Percentiles rank a stretch among this genome's conserved stretches.
Evolutionary conservation across 2,113 vertebrate genomes (phyloP).

Genomic region (Morone saxatilis): DNA sequence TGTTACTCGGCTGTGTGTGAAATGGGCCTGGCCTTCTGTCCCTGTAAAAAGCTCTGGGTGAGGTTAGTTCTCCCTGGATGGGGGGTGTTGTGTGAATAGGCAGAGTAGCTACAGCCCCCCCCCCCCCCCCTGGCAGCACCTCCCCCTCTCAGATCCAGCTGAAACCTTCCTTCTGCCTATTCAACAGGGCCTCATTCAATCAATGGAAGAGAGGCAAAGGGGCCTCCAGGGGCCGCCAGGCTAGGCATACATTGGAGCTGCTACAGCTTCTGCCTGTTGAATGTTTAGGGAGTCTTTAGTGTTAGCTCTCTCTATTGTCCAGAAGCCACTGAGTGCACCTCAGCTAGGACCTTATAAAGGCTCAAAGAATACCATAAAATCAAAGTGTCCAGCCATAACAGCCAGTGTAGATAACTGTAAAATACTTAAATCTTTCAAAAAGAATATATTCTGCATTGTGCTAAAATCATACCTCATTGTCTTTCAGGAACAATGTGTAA

Average conservation of each 20-base stretch:
- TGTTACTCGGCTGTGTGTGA: slow-evolving; percentile 83
- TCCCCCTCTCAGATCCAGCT: slow-evolving; percentile 65
- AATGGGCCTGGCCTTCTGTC: slow-evolving; percentile 84
- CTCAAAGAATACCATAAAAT: slow-evolving; percentile 51
- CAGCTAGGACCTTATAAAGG: slow-evolving; percentile 43
- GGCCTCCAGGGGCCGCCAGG: slow-evolving; percentile 67
- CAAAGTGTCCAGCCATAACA: slow-evolving; percentile 38
- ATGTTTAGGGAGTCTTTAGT: slow-evolving; percentile 41
- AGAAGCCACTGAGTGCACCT: slow-evolving; percentile 48
- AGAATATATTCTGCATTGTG: not conserved
- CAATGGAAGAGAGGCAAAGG: slow-evolving; percentile 54
- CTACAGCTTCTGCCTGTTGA: slow-evolving; percentile 57
- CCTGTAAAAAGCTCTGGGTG: slow-evolving; percentile 74
- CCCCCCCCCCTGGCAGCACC: slow-evolving; percentile 52
- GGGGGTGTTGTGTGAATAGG: slow-evolving; percentile 66
- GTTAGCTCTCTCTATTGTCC: slow-evolving; percentile 45
- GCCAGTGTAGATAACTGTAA: slow-evolving; percentile 34
- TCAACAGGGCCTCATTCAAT: slow-evolving; percentile 67
- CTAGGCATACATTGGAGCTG: slow-evolving; percentile 56
- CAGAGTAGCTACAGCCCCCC: slow-evolving; percentile 43
- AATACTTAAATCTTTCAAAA: not conserved
- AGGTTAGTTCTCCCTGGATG: slow-evolving; percentile 63
- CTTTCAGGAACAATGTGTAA: slow-evolving; percentile 92
- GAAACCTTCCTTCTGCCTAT: slow-evolving; percentile 69
- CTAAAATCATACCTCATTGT: slow-evolving; percentile 3